Evolutionary conservation across 53 echinoderm and acorn worm species (phyloP), one percentile per base, ranked within the genome.

Genomic region (Glandiceps talaboti): DNA sequence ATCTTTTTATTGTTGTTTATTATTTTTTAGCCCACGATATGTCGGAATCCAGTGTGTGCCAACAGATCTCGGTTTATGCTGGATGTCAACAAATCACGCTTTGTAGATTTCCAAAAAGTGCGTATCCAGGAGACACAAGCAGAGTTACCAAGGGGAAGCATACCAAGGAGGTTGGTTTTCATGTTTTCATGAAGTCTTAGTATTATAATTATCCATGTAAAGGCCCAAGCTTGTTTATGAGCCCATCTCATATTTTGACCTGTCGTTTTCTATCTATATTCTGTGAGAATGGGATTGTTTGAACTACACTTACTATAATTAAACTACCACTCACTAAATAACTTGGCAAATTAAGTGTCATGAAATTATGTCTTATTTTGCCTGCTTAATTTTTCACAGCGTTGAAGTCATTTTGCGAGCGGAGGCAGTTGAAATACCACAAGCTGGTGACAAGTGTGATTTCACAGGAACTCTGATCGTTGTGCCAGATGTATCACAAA

Each of bases 381-480:
- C n/a, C n/a, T n/a, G n/a, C n/a, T n/a, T 6, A 45, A 45, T 73
- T 31, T 26, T 30, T 72, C 75, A 26, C 82, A 94, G 99, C 84
- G 99, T 99, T 78, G 99, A 99, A 77, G 81, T 99, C 1, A 76
- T 99, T 28, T 33, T 99, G 78, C 77, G 99, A 26, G 99, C 99
- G 0, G 99, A 99, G 82, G 99, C 99, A 0, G 99, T 99, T 0
- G 99, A 99, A 73, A 86, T 94, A 0, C 93, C 94, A 1, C 99
- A 99, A 78, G 99, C 99, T 27, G 99, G 99, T 29, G 99, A 99
- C 82, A 99, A 99, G 64, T 99, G 99, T 83, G 99, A 99, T 80
- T 99, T 99, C 90, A 99, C 99, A 75, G 99, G 99, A 73, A 99
- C 99, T 31, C 90, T 99, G 81, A 99, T 99, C 29, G 99, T 99